Evolutionary conservation across 2,888 invertebrate species (phyloP).

Genomic region (Suillia variegata): DNA sequence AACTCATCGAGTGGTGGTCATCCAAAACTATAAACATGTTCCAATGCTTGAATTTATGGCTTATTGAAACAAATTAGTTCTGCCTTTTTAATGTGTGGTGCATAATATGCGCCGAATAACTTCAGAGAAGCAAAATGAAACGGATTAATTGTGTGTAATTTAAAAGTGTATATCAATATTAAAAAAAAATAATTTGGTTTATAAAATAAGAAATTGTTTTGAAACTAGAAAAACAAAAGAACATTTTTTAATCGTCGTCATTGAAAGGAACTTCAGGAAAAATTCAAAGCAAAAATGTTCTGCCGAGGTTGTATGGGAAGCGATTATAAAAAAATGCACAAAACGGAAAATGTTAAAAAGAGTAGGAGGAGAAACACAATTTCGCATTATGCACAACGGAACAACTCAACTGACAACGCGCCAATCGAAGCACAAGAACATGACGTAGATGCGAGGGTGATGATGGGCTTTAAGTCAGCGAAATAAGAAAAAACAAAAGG

Average conservation of each 20-base stretch:
- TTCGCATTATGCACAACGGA: slow-evolving; percentile 24
- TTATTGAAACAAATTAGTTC: not conserved
- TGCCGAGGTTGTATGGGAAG: slow-evolving; percentile 14
- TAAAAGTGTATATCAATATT: no score
- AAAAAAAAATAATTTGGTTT: no score
- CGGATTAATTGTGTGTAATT: no score
- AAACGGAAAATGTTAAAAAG: slow-evolving; percentile 6
- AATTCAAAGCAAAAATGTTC: slow-evolving; percentile 19
- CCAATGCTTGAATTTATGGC: slow-evolving; percentile 6
- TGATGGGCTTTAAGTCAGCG: slow-evolving; percentile 16
- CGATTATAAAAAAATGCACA: slow-evolving; percentile 26
- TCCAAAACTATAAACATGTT: slow-evolving; percentile 3
- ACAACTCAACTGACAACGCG: slow-evolving; percentile 21
- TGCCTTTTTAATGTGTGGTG: not conserved
- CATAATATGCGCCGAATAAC: no score
- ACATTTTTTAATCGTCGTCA: no score
- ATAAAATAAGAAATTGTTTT: no score
- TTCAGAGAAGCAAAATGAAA: no score
- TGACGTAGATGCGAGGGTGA: slow-evolving; percentile 2
- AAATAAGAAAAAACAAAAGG: slow-evolving; percentile 6
- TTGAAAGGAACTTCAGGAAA: no score
- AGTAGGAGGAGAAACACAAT: slow-evolving; percentile 16
- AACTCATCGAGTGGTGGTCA: not conserved
- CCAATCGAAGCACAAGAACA: slow-evolving; percentile 30
- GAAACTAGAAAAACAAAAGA: no score